Base-by-base conservation (phyloP, 2,113 vertebrate species). In the Halcyon senegalensis region DNA sequence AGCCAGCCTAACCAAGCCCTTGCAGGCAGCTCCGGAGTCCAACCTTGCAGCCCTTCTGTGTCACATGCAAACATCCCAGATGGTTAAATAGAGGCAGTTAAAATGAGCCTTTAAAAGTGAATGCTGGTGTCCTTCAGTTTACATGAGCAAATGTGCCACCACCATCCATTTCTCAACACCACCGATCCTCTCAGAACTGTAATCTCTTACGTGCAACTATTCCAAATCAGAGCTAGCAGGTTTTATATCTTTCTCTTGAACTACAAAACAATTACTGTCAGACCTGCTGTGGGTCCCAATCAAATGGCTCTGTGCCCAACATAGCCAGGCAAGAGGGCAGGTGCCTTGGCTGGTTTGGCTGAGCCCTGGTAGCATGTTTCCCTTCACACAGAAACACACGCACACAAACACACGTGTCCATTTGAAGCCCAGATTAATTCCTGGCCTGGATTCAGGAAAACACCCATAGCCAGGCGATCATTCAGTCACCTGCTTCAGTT, bases 391-490 rank as follows among this genome's bases (percentile, higher is more conserved):
- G 18, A 21, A 20, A 8, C 30, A 80, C 10, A 37, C 12, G 44
- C 23, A 39, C 5, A 50, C 13, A 24, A 35, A 33, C 30, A 27
- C 12, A 28, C 9, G 17, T 46, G 10, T 5, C 11, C 25, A 5
- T 3, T 56, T 30, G 16, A 13, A 58, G 12, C 27, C 74, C 6
- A 1, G 31, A 33, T n/a, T 58, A 19, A 58, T 13, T 31, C 31
- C 63, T 58, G 50, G 30, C 59, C 51, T 50, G 46, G 37, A 11
- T 24, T 43, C 25, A 41, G 70, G n/a, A 31, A 9, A 9, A 17
- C 0, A 9, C 14, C n/a, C 17, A 27, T 11, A 15, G 27, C 24
- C 76, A 59, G 64, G 55, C 7, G 23, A n/a, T 50, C 4, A 0
- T n/a, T 35, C 55, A 51, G 50, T 51, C 39, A 20, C 73, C 77